Conservation (phyloP, 1,140 invertebrate genomes). For the Drosophila willistoni region DNA sequence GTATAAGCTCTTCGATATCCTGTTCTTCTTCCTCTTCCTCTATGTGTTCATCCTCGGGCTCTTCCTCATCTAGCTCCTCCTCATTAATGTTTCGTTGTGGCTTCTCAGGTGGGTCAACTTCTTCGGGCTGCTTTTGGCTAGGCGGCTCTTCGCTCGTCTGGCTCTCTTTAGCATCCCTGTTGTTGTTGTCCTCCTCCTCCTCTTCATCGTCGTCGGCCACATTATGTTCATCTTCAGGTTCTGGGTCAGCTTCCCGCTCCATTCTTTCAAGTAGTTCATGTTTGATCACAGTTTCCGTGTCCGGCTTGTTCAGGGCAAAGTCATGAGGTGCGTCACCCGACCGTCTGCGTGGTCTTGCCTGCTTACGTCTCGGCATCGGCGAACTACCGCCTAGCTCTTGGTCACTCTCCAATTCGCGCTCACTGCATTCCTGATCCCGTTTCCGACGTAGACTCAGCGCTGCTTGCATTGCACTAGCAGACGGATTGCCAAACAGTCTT, state of each 20-base stretch:
- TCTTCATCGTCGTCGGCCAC: conserved; percentile 27
- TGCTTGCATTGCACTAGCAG: conserved; percentile 55
- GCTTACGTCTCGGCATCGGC: conserved; percentile 90
- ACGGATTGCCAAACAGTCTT: conserved; percentile 59
- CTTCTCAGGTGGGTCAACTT: conserved; percentile 31
- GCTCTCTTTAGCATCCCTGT: conserved; percentile 29
- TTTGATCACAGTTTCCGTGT: conserved; percentile 77
- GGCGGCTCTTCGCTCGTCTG: conserved; percentile 22
- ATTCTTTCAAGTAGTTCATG: conserved; percentile 62
- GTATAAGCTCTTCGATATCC: conserved; percentile 80
- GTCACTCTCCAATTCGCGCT: conserved; percentile 64
- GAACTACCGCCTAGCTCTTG: conserved; percentile 85
- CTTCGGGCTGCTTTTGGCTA: conserved; percentile 8
- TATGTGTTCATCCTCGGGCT: conserved; percentile 57
- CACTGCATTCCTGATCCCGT: conserved; percentile 76
- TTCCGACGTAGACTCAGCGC: conserved; percentile 69
- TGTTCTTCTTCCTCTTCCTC: conserved; percentile 74
- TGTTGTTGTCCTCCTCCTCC: conserved; percentile 19
- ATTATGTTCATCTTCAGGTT: conserved; percentile 20
- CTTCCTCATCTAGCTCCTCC: conserved; percentile 40
- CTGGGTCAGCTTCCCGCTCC: conserved; percentile 43
- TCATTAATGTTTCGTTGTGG: conserved; percentile 41
- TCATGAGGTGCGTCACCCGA: conserved; percentile 89
- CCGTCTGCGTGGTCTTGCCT: conserved; percentile 90
- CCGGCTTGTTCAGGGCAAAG: conserved; percentile 61